Conservation (phyloP, 1,140 invertebrate genomes). For the Drosophila elegans region DNA sequence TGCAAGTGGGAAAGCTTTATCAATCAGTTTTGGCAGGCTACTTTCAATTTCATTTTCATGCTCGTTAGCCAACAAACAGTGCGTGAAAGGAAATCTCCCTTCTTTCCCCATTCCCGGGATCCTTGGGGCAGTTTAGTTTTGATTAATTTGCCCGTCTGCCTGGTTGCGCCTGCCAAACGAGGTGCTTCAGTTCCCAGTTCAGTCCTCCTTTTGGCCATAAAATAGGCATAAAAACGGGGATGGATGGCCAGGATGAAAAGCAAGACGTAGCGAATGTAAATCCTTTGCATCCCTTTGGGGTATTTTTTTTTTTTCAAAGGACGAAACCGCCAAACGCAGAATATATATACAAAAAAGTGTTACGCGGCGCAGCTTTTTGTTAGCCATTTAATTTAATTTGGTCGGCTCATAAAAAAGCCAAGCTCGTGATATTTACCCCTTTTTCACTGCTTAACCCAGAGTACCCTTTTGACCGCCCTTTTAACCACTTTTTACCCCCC, state of each 20-base stretch:
- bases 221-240: conserved; percentile 54
- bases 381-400: conserved; percentile 78
- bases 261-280: conserved; percentile 45
- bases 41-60: conserved; percentile 81
- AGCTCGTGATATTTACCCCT: conserved; percentile 32
- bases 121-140: conserved; percentile 76
- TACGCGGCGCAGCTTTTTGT: conserved; percentile 40
- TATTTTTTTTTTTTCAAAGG: background rate
- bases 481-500: background rate
- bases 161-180: conserved; percentile 56
- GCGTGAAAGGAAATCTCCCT: conserved; percentile 41
- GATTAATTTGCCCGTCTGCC: conserved; percentile 77
- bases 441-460: background rate
- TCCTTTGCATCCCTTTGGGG: conserved; percentile 56
- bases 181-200: conserved; percentile 25
- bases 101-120: conserved; percentile 11
- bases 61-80: conserved; percentile 75
- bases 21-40: conserved; percentile 69
- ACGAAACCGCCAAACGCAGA: background rate
- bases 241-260: background rate
- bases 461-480: background rate
- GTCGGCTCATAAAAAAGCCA: conserved; percentile 60
- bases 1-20: conserved; percentile 40
- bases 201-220: conserved; percentile 40
- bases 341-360: conserved; percentile 30